phyloP scores from a whole-genome alignment of 1,140 invertebrate genomes.

The Drosophila watanabei region DNA sequence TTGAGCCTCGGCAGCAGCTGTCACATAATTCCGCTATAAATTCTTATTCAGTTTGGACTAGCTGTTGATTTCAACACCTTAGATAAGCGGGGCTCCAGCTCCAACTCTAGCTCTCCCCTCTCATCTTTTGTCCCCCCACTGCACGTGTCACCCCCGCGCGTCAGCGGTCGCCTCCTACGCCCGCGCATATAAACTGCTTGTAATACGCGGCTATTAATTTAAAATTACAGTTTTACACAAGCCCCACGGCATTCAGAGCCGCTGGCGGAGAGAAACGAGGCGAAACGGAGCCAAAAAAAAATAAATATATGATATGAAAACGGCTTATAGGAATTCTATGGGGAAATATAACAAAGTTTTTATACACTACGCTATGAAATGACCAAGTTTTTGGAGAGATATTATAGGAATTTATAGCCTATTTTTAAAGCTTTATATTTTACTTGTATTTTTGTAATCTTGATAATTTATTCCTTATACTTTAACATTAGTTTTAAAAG shows the following conservation, averaged over 20 bases:
- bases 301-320: constrained; percentile 36
- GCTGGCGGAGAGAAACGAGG: constrained; percentile 9
- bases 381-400: too few relatives aligned
- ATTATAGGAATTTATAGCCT: background rate
- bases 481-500: background rate
- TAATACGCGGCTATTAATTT: constrained; percentile 84
- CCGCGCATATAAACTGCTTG: constrained; percentile 81
- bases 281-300: constrained; percentile 27
- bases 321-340: constrained; percentile 11
- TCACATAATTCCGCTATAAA: constrained; percentile 85
- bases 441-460: background rate
- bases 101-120: constrained; percentile 1
- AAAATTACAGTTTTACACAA: constrained; percentile 82
- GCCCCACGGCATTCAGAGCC: constrained; percentile 33
- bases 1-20: constrained; percentile 67
- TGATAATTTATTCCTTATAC: background rate
- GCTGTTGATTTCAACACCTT: constrained; percentile 84
- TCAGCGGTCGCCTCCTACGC: constrained; percentile 64
- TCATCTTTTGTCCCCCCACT: constrained; percentile 4
- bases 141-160: constrained; percentile 45
- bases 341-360: background rate
- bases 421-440: too few relatives aligned
- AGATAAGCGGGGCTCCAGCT: constrained; percentile 49
- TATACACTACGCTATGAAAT: constrained; percentile 3
- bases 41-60: constrained; percentile 84